Evolutionary conservation across 2,113 vertebrate genomes (phyloP), one percentile per base, ranked within the genome.

Genomic region (Oryzias woworae): DNA sequence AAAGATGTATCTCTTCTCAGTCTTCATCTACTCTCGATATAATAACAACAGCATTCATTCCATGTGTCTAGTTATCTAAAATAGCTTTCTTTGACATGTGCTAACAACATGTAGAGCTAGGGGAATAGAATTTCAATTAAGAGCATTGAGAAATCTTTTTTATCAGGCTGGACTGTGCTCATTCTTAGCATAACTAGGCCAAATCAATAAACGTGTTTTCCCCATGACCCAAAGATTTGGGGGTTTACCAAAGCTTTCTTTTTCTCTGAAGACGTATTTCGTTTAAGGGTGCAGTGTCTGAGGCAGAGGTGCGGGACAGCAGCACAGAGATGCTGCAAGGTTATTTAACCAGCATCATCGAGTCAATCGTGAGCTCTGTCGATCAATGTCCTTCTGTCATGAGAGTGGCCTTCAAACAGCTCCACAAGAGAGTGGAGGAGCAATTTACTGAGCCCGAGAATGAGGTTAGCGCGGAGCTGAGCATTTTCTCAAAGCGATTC

Each of bases 401-500:
- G 93, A 92, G 95, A 53, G 85, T 92, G 43, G 92, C 90, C 75
- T 97, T 97, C 92, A 95, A 93, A 85, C 93, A 93, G 81, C 92
- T 98, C 49, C 91, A 88, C 77, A 89, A 78, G 85, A 71, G 89
- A 1, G 95, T 93, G 18, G 90, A 94, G 83, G 92, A 95, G 59
- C 88, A 76, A 16, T 98, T 98, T 80, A 84, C 93, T 0, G 86
- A 80, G 17, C 78, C 75, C 0, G 91, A 92, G 78, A 91, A 96
- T 0, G 71, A 96, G 95, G 95, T 96, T 64, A 67, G 85, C 72
- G 36, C 12, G 7, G 17, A 58, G 58, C 52, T 47, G 45, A 61
- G 28, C 15, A 43, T 5, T 3, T 14, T 44, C n/a, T 24, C 31
- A 48, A 14, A 26, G 3, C 1, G 20, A 15, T 24, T 42, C 18